A percentile compares a stretch with the other conserved stretches of the same genome.
Conservation (phyloP, 2,888 invertebrate species). For the Panopea generosa region DNA sequence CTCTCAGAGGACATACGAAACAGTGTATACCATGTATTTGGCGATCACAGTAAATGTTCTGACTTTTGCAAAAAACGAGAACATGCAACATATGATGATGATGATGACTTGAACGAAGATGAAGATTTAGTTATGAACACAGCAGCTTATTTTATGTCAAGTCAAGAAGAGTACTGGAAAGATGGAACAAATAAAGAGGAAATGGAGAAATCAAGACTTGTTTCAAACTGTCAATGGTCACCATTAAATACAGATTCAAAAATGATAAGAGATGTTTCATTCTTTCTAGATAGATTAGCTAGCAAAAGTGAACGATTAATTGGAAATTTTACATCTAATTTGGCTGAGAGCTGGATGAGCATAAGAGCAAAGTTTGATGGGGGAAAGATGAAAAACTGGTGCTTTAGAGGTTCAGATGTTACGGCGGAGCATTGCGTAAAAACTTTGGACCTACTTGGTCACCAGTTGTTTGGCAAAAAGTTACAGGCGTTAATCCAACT, state of each 20-base stretch:
- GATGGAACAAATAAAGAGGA: not conserved
- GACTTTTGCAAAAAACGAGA: not conserved
- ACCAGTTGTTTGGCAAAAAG: conserved; percentile 23
- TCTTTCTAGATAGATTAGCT: not conserved
- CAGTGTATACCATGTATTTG: too few relatives aligned
- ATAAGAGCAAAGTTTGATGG: not conserved
- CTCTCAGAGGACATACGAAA: too few relatives aligned
- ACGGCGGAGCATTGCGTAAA: not conserved
- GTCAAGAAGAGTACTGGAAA: not conserved
- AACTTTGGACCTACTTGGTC: not conserved
- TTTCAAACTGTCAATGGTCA: not conserved
- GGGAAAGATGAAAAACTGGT: not conserved
- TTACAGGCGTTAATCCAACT: conserved; percentile 28
- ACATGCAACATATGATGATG: too few relatives aligned
- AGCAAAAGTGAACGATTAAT: not conserved
- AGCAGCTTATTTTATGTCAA: not conserved
- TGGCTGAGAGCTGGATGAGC: not conserved
- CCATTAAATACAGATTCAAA: not conserved
- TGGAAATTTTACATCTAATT: not conserved
- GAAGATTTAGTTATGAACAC: not conserved
- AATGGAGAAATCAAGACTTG: not conserved
- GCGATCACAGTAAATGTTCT: not conserved
- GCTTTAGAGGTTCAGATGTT: conserved; percentile 29
- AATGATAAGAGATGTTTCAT: not conserved
- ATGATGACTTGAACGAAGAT: not conserved